Percentiles rank a stretch among this genome's conserved stretches.
Evolutionary conservation across 2,888 invertebrate species (phyloP).

Genomic region (Cheilosia vernalis): DNA sequence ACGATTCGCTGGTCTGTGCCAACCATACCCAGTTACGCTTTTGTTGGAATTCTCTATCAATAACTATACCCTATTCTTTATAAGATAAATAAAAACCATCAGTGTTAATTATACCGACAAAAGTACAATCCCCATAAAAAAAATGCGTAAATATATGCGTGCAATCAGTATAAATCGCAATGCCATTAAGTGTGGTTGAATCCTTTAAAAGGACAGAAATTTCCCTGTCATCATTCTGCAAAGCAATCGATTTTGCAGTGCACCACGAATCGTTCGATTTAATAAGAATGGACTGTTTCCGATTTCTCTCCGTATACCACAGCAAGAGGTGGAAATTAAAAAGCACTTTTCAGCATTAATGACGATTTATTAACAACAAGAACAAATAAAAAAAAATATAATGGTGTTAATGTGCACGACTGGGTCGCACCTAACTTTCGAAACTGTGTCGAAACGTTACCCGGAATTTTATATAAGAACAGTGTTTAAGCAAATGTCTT

Average conservation of each 20-base stretch:
- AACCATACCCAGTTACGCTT: too few relatives aligned
- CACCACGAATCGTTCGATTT: not conserved
- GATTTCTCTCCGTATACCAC: not conserved
- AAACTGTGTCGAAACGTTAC: too few relatives aligned
- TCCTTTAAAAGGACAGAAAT: not conserved
- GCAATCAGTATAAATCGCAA: slow-evolving; percentile 27
- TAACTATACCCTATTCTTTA: too few relatives aligned
- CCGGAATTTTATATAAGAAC: too few relatives aligned
- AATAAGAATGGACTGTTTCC: slow-evolving; percentile 11
- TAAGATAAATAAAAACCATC: too few relatives aligned
- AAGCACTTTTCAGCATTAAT: slow-evolving; percentile 80
- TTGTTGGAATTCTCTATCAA: too few relatives aligned
- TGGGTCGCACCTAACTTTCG: too few relatives aligned
- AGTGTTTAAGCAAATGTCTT: too few relatives aligned
- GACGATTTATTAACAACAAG: slow-evolving; percentile 80
- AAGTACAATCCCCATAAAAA: not conserved
- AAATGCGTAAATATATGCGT: not conserved
- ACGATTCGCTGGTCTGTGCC: too few relatives aligned
- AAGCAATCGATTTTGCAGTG: slow-evolving; percentile 2
- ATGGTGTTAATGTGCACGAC: too few relatives aligned
- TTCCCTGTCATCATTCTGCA: not conserved
- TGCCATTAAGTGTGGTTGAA: slow-evolving; percentile 5
- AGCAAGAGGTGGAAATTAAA: slow-evolving; percentile 75
- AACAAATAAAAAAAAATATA: not conserved
- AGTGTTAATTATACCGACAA: not conserved